phyloP scores from a whole-genome alignment of 2,888 invertebrate species.

The Bibio marci region DNA sequence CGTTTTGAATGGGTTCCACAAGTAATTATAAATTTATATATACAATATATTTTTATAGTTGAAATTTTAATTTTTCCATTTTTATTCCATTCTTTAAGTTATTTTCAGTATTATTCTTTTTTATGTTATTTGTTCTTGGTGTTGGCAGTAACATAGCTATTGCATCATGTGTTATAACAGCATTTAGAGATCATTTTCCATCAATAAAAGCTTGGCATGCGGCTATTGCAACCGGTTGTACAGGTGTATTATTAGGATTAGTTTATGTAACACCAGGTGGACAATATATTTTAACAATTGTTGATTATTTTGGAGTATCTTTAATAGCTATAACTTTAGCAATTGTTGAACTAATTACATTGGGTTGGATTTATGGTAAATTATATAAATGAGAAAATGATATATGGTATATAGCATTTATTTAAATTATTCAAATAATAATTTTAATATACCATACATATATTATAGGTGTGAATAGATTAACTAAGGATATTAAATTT shows the following conservation, averaged over 20 bases:
- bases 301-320: constrained; percentile 58
- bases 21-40: constrained; percentile 15
- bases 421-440: no score
- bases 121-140: constrained; percentile 37
- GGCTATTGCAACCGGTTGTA: constrained; percentile 28
- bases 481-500: constrained; percentile 58
- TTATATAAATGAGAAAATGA: no score
- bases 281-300: constrained; percentile 48
- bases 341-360: constrained; percentile 46
- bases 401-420: no score
- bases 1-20: constrained; percentile 35
- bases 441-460: no score
- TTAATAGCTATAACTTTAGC: constrained; percentile 51
- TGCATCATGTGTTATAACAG: constrained; percentile 31
- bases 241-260: constrained; percentile 38
- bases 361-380: constrained; percentile 65
- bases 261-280: constrained; percentile 54
- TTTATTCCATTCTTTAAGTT: constrained; percentile 11
- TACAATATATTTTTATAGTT: no score
- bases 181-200: constrained; percentile 32
- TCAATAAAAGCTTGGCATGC: constrained; percentile 33
- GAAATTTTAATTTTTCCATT: no score
- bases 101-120: constrained; percentile 36
- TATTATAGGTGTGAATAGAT: constrained; percentile 50
- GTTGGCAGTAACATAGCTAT: constrained; percentile 34